These are phyloP conservation scores for Raphicerus campestris DNA, from an alignment of 2,113 vertebrate genomes.

Conservation along the genomic window DNA sequence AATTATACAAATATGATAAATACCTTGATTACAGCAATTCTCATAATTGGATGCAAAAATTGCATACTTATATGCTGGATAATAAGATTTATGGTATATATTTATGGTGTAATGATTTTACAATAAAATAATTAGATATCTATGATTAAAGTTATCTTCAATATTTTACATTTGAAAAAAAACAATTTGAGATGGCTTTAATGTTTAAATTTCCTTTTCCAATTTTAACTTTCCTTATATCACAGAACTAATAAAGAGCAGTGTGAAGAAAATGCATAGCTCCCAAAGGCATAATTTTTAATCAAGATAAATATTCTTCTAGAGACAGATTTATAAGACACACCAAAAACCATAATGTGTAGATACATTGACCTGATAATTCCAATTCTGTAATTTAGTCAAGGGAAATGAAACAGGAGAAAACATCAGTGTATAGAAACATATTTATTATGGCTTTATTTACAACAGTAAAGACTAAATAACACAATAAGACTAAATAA, in stretches of 20 bases:
- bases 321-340: background rate
- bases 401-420: background rate
- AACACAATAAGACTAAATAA: background rate
- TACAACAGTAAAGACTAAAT: background rate
- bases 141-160: background rate
- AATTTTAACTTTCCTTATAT: background rate
- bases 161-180: background rate
- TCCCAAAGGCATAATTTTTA: background rate
- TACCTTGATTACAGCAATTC: background rate
- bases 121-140: background rate
- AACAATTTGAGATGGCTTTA: background rate
- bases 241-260: background rate
- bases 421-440: background rate
- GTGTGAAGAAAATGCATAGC: background rate
- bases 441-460: background rate
- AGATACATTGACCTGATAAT: background rate
- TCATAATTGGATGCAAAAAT: background rate
- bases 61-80: fast-evolving
- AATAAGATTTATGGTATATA: background rate
- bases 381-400: background rate
- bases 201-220: background rate
- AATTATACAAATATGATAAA: background rate
- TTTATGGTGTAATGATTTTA: background rate
- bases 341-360: background rate
- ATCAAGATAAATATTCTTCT: background rate